Evolutionary conservation across 1,140 invertebrate genomes (phyloP).

Genomic region (Steinernema feltiae): DNA sequence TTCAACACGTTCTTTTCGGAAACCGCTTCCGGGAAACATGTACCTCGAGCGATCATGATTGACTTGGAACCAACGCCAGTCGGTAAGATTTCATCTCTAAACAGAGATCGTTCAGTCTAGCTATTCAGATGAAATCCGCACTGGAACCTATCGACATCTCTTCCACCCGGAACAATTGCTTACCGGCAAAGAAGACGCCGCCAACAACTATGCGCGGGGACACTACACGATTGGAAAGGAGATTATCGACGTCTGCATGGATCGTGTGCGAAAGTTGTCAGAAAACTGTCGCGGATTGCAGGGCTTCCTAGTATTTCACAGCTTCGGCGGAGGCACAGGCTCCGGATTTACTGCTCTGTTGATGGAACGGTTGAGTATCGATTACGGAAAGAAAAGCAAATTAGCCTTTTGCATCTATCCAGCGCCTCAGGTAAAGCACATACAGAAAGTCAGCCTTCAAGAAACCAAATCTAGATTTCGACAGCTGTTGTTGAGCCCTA

Average conservation of each 20-base stretch:
- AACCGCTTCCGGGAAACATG: constrained; percentile 78
- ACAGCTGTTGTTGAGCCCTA: constrained; percentile 62
- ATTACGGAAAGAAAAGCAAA: constrained; percentile 76
- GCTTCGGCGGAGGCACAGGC: constrained; percentile 80
- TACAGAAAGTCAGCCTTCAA: background rate
- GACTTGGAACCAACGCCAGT: constrained; percentile 81
- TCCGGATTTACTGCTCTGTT: constrained; percentile 78
- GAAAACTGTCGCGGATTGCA: constrained; percentile 77
- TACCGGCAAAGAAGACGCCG: constrained; percentile 73
- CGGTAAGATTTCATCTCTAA: constrained; percentile 63
- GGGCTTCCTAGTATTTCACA: constrained; percentile 80
- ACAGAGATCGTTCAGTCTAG: too few species aligned
- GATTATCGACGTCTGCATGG: constrained; percentile 61
- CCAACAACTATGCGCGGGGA: constrained; percentile 70
- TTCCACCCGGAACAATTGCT: constrained; percentile 58
- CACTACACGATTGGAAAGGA: constrained; percentile 84
- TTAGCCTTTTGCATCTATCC: constrained; percentile 80
- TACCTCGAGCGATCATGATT: constrained; percentile 74
- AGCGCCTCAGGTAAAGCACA: constrained; percentile 69
- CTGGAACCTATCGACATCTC: constrained; percentile 67
- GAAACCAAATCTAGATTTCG: constrained; percentile 38
- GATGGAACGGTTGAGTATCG: constrained; percentile 75
- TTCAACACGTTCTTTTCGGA: constrained; percentile 86
- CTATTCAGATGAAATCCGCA: constrained; percentile 73
- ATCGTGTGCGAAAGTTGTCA: constrained; percentile 66